Evolutionary conservation across 2,888 invertebrate genomes (phyloP), one percentile per base, ranked within the genome.

Genomic region (Abrostola tripartita): DNA sequence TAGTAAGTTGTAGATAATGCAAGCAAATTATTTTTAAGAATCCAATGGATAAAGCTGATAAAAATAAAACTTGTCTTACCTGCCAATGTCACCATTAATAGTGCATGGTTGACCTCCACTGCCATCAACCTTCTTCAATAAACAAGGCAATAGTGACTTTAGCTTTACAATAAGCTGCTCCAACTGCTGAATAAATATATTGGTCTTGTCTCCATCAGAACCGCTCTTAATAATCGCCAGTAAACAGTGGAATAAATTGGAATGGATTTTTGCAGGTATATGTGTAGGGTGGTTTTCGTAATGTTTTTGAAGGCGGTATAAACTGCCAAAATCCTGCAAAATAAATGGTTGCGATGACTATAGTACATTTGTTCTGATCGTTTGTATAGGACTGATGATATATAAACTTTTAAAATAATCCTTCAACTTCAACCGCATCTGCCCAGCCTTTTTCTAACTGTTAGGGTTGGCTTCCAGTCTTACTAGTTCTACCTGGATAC

Each of bases 231-330:
- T 83, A 44, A 93, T 92, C 0, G 92, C 90, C 51, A 91, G 76
- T 5, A 94, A 83, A 62, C 93, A 94, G 72, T 92, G 90, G 80
- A 92, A 94, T 54, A 94, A 79, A 67, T 91, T 90, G 35, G 90
- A 88, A 82, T 94, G 93, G 2, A 89, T 84, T 57, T 88, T 88
- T 0, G 88, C 85, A 8, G 93, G 93, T 63, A 91, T 87, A 62
- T 93, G 93, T 0, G 92, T 89, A 0, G 93, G 93, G 62, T 92
- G 87, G 52, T 82, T 85, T 68, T 93, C 92, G 44, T 93, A 93
- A 76, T 94, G 93, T 55, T 92, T 89, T 66, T 93, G 92, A 0
- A 94, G 85, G 9, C 91, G 87, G 71, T 92, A 93, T 7, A 93
- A 73, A 59, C 91, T 93, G 68, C 85, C 84, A 68, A 93, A 92